A percentile compares a stretch with the other conserved stretches of the same genome.
These are phyloP conservation scores for Drepanosiphum platanoidis DNA, from an alignment of 2,888 invertebrate species.

Conservation along the genomic window DNA sequence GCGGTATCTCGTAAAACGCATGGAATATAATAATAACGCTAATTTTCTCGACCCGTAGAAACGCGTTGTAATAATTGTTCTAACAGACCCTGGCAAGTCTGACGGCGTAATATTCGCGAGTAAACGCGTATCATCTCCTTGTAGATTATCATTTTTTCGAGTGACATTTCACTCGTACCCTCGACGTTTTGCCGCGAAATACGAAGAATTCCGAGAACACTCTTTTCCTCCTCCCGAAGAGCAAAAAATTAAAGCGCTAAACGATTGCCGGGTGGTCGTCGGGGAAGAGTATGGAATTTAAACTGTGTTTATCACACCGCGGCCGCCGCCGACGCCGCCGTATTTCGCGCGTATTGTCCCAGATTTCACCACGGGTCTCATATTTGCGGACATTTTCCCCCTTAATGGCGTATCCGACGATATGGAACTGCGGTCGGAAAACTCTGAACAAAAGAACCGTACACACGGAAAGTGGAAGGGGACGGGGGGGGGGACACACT, in stretches of 20 bases:
- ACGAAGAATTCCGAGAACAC: no score
- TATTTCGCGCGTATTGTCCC: conserved; percentile 23
- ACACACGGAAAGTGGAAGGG: neutral
- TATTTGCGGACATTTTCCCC: conserved; percentile 44
- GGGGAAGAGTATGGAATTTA: conserved; percentile 13
- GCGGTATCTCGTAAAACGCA: no score
- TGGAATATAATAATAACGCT: no score
- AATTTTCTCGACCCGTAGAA: no score
- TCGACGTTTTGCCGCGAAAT: no score
- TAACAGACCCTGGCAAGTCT: no score
- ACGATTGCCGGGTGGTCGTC: no score
- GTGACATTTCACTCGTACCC: no score
- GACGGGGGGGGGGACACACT: neutral
- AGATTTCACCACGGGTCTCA: conserved; percentile 23
- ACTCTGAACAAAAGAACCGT: conserved; percentile 41
- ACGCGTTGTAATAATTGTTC: neutral
- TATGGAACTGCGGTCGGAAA: conserved; percentile 45
- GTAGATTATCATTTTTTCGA: no score
- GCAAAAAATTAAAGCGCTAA: neutral
- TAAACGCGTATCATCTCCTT: no score
- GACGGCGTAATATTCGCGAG: no score
- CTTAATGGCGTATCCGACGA: conserved; percentile 29
- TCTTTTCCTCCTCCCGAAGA: neutral
- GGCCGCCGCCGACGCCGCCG: neutral
- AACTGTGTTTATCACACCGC: conserved; percentile 43